Evolutionary conservation across 2,113 vertebrate genomes (phyloP).

Genomic region (Rhynchopsitta pachyrhyncha): DNA sequence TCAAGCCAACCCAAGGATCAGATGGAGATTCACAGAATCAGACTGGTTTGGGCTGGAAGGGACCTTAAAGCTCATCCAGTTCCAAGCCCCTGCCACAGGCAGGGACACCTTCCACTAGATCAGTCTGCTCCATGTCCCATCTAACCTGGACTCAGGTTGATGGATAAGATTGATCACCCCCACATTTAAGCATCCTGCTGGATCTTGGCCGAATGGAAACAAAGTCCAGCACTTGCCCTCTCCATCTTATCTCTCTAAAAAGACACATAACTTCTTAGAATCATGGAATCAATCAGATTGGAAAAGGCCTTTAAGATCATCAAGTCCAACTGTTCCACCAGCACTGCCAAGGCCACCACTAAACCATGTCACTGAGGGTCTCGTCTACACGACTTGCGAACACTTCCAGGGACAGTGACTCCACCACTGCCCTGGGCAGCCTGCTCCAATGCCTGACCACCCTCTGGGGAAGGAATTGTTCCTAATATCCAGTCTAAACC

Average conservation of each 20-base stretch:
- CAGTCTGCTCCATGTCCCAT: not conserved
- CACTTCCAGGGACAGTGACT: not conserved
- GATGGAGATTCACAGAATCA: not conserved
- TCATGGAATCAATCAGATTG: not conserved
- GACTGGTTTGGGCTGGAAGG: not conserved
- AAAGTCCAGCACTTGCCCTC: not conserved
- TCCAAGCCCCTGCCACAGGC: not conserved
- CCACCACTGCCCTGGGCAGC: not conserved
- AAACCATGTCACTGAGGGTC: not conserved
- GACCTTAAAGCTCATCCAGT: not conserved
- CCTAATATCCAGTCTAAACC: not conserved
- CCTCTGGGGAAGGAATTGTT: not conserved
- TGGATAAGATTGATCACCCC: not conserved
- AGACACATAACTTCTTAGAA: not conserved
- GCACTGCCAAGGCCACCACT: not conserved
- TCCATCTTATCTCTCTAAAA: not conserved
- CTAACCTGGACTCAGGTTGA: not conserved
- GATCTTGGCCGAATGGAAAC: not conserved
- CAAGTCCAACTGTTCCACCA: not conserved
- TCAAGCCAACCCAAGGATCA: not conserved
- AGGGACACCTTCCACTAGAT: not conserved
- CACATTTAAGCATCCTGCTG: rapidly evolving
- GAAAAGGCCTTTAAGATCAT: not conserved
- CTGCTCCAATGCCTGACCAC: not conserved
- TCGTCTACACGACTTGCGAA: rapidly evolving